Base-by-base conservation (phyloP, 2,888 invertebrate species). In the Neoscelio sp. region DNA sequence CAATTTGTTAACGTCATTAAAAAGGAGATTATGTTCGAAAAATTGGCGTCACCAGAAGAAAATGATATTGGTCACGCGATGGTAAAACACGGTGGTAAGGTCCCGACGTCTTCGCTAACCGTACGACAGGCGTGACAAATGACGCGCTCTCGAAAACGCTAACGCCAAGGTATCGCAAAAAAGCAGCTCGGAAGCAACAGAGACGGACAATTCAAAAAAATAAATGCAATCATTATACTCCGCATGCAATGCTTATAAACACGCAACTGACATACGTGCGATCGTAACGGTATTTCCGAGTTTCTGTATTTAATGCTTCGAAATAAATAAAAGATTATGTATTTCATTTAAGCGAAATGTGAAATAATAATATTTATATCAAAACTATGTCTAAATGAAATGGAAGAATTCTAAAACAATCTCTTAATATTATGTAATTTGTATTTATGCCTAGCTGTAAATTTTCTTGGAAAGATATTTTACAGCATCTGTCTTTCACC, bases 1-100 rank as follows among this genome's bases (percentile, higher is more conserved):
- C 30, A 54, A 54, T 67, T 67, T 52, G 52, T 50, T 38, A 3
- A 40, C 6, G 26, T 52, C 23, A 46, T 40, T 38, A 30, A 56
- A 35, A 26, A 33, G 8, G 35, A 28, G 12, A 58, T 58, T 40
- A 54, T 67, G 13, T 7, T 13, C 5, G 33, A 58, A 68, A 56
- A 56, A 52, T 52, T 18, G 10, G 30, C 42, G 30, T 44, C 26
- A 23, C 20, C 35, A 17, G 0, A 26, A 33, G 17, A 35, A 48
- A 50, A 58, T 42, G 42, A 52, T 70, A 60, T 70, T 52, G 60
- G 58, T 70, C 70, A 70, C 70, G 70, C 70, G 20, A 70, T 33
- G 18, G 33, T 52, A 33, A 26, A 42, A 60, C 42, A 50, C 42
- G 33, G 60, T 60, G 42, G 60, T 52, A 60, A 52, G 48, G 46